Base-by-base conservation (phyloP, 2,113 vertebrate genomes). In the Lipophrys pholis region DNA sequence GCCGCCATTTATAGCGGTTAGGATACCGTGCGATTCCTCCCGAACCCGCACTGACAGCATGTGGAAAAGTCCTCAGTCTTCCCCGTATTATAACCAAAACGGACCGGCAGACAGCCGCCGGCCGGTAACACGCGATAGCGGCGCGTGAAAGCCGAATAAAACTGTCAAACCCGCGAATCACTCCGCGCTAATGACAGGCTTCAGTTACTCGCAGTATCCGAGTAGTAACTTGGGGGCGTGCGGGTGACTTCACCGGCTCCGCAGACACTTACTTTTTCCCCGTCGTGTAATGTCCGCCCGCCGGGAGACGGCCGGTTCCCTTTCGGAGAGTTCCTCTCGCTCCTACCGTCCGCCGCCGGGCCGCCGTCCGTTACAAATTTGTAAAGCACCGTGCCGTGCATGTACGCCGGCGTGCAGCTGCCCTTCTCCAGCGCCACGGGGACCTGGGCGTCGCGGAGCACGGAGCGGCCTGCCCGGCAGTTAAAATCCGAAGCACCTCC, bases 1-100 rank as follows among this genome's bases (percentile, higher is more conserved):
- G 87, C 89, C 91, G 91, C 93, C 93, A 93, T 94, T 93, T 89
- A 90, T 89, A 89, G 64, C 76, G 51, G 53, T 63, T 60, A 52
- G 67, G 48, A 61, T 72, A 45, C 68, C 40, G 60, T 65, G 73
- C 35, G 57, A 35, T 67, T 21, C 50, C 16, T 46, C n/a, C 21
- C 38, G n/a, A 41, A 6, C 9, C 4, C 41, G 36, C 21, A 41
- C 15, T 56, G 38, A 15, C 54, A 57, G 62, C 15, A 42, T 17
- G 4, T 5, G 36, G 17, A 46, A 1, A 30, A 30, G 21, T 30
- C 21, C 21, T 30, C 21, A 30, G 21, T 30, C 21, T 30, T 30
- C 21, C 21, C 21, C 21, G 21, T 4, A 30, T 2, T 2, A 30
- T 30, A 2, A 30, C 21, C 21, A 30, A 2, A 30, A 30, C 21